Evolutionary conservation across 2,113 vertebrate species (phyloP), one percentile per base, ranked within the genome.

Genomic region (Zingel zingel): DNA sequence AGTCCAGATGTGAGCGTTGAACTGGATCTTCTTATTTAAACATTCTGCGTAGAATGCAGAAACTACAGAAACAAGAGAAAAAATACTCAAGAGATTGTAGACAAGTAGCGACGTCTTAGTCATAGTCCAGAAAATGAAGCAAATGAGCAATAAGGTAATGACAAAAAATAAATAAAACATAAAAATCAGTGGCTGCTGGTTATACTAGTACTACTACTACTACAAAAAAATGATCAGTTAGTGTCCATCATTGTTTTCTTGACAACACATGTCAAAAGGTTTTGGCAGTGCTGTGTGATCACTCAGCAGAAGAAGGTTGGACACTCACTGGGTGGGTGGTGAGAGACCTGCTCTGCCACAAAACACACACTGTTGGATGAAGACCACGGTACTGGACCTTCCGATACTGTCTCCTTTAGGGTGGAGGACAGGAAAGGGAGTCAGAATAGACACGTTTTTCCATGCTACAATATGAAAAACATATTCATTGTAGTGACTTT

Each of bases 1-100:
- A 59, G 98, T 99, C 99, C 99, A 99, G 93, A 99, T 99, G 93
- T 99, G 99, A 87, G 99, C 99, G 58, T 99, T 99, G 95, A 99
- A 99, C 91, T 99, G 99, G 94, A 99, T 99, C 93, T 96, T 98
- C 95, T 97, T 98, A 86, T 83, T 97, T 88, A 96, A 96, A 94
- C 98, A 99, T 91, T 99, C 99, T 0, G 99, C 97, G 0, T 99
- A 99, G 94, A 99, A 99, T 39, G 99, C 99, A 97, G 99, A 99
- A 96, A 99, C 99, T 99, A 83, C 0, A 86, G 53, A 48, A 39
- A 15, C 47, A 70, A n/a, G 6, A 80, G 9, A 76, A 18, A 16
- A 81, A 51, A 69, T 16, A 12, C 3, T 67, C 8, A 64, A 33
- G 12, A 33, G 12, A 7, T 25, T 23, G 33, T 25, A 30, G 16